Evolutionary conservation across 2,888 invertebrate genomes (phyloP), one percentile per base, ranked within the genome.

Genomic region (Chelonus formosanus): DNA sequence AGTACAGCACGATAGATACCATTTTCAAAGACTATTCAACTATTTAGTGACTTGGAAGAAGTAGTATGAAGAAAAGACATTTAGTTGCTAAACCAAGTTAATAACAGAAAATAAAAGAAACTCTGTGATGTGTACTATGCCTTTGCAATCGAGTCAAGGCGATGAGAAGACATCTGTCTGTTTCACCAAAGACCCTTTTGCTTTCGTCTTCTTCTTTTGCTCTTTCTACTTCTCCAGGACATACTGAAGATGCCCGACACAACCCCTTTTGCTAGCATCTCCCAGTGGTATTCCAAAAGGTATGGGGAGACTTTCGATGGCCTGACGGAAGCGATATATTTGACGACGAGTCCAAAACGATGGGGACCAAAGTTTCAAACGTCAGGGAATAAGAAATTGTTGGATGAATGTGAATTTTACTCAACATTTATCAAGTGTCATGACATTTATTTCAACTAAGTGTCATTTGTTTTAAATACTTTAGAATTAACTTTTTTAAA

Each of bases 241-340:
- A 55, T 56, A 34, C 50, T 35, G 63, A 64, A 52, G 58, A 58
- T 35, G 54, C 58, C 57, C 57, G 47, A 64, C 20, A 57, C 57
- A 48, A 64, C 53, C 65, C 59, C 65, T 64, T 57, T 58, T 64
- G 34, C 52, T 50, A 50, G 52, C 35, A 35, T 35, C 54, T 57
- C 36, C 52, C 58, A 36, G n/a, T 45, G 52, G 53, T 53, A 64
- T 64, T 58, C 58, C 52, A 34, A 10, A 58, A 67, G 58, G 52
- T 57, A 47, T 35, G 8, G 57, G 52, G 52, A 20, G 36, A 40
- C 57, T 48, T 35, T 44, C 57, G 58, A 67, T 67, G 57, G 58
- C 47, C 60, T 57, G 66, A 67, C 67, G 62, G 34, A 62, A 67
- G 34, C 57, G 62, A 67, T 67, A 66, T 62, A 66, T 66, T 66